Base-by-base conservation (phyloP, 2,113 vertebrate genomes). In the Hiodon alosoides region DNA sequence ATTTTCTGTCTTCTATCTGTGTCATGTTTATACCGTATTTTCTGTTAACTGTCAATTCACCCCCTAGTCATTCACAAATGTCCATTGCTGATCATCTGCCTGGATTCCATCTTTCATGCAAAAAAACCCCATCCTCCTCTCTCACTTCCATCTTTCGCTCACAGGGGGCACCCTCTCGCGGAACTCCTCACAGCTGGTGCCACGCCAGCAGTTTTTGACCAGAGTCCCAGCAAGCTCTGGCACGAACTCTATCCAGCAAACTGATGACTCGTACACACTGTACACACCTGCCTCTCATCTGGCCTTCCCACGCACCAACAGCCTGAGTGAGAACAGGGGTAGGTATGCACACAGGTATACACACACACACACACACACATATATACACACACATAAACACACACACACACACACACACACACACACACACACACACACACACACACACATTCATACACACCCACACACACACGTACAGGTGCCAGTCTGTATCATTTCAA, bases 91-190 rank as follows among this genome's bases (percentile, higher is more conserved):
- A 7, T 46, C 55, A 54, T 58, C 4, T 48, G 54, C 17, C 54
- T 17, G 58, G 5, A 59, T 60, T 71, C 57, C 70, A 59, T 69
- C 7, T 3, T n/a, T 69, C 52, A 52, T 47, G 50, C 50, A 47
- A 52, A 53, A 69, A 53, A 69, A 3, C 50, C n/a, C 48, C 54
- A 57, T 13, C 70, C 17, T 46, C 60, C 31, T 71, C 8, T 31
- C 57, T 57, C 70, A 59, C 17, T 71, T 31, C 48, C 17, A 71
- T 71, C 31, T 78, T 86, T 85, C 85, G 83, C 86, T 81, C 73
- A 79, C 85, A 94, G 94, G 93, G 77, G 89, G 89, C 86, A 86
- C 90, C 77, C 89, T 95, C 53, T 89, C 91, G 75, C 90, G 92
- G 2, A 87, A 92, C 78, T 80, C 86, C 59, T 87, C 89, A 54